Conservation (phyloP, 2,888 invertebrate genomes). For the Eupsilia transversa region DNA sequence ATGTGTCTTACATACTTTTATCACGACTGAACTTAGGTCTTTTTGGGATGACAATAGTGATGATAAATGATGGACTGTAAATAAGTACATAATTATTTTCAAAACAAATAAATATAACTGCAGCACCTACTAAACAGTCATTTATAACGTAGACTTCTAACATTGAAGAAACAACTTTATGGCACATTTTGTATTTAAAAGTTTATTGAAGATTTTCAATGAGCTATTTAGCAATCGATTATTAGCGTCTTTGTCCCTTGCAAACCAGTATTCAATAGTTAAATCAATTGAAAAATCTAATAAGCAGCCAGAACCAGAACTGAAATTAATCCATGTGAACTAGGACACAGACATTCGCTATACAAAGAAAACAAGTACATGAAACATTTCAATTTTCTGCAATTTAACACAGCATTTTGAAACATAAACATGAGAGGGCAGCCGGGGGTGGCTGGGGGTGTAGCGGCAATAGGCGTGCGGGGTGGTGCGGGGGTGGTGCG, state of each 20-base stretch:
- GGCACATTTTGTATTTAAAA: constrained; percentile 1
- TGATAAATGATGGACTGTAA: background rate
- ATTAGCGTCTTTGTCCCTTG: background rate
- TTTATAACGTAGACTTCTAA: background rate
- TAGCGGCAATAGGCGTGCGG: constrained; percentile 70
- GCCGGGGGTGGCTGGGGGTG: constrained; percentile 59
- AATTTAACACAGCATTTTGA: constrained; percentile 61
- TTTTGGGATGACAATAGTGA: background rate
- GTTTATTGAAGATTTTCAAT: constrained; percentile 1
- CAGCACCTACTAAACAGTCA: background rate
- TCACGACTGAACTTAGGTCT: background rate
- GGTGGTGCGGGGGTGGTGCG: constrained; percentile 63
- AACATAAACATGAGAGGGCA: constrained; percentile 62
- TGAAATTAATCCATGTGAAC: constrained; percentile 45
- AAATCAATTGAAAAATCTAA: background rate
- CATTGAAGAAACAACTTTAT: background rate
- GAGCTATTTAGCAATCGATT: constrained; percentile 8
- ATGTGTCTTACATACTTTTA: background rate
- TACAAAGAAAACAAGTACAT: constrained; percentile 44
- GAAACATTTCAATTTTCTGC: constrained; percentile 50
- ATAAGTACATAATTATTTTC: background rate
- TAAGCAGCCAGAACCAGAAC: constrained; percentile 15
- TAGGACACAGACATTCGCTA: constrained; percentile 48
- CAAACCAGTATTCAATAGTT: background rate
- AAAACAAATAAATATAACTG: background rate